Evolutionary conservation across 2,113 vertebrate genomes (phyloP).

Genomic region (Petroica traversi): DNA sequence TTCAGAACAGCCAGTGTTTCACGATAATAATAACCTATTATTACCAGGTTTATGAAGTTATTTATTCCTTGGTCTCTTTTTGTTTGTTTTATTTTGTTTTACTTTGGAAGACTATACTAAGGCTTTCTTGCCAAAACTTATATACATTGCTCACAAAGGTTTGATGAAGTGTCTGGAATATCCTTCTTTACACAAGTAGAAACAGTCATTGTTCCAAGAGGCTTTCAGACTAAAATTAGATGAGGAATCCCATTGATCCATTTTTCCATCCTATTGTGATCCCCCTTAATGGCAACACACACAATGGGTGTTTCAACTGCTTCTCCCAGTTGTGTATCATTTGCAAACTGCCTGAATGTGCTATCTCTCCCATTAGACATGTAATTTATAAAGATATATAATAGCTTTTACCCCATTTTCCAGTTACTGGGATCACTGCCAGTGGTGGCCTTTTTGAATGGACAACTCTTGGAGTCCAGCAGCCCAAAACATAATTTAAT

Average conservation of each 20-base stretch:
- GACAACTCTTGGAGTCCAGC: neutral
- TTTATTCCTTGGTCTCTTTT: neutral
- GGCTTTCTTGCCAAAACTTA: neutral
- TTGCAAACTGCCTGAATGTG: neutral
- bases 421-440: neutral
- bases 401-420: neutral
- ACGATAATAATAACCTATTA: neutral
- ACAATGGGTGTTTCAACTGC: rapidly evolving
- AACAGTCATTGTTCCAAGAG: neutral
- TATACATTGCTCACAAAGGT: neutral
- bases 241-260: neutral
- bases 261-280: neutral
- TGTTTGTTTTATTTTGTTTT: neutral
- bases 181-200: neutral
- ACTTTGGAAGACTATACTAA: neutral
- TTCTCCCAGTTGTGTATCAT: neutral
- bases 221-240: neutral
- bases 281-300: neutral
- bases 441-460: neutral
- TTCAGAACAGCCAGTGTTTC: neutral
- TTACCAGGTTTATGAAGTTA: neutral
- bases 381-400: neutral
- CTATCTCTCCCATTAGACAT: neutral
- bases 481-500: neutral
- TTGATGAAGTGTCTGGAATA: neutral